phyloP scores from a whole-genome alignment of 1,140 invertebrate species.

The Camponotus floridanus region DNA sequence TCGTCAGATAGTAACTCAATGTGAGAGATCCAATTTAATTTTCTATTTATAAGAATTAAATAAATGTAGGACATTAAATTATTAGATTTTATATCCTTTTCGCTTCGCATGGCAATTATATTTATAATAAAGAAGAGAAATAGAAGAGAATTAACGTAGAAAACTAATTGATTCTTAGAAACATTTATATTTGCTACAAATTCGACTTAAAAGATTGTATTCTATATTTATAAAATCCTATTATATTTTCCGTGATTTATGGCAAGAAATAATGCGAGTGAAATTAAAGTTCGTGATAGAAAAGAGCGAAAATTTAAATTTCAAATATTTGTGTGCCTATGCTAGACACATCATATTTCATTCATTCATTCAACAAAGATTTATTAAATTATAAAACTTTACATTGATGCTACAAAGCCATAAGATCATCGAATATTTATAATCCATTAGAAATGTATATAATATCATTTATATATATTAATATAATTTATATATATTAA shows the following conservation, averaged over 20 bases:
- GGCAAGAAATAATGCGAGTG: not conserved
- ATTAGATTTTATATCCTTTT: not conserved
- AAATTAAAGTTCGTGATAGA: not conserved
- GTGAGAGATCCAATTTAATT: slow-evolving; percentile 11
- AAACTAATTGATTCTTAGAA: not conserved
- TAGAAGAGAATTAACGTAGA: not conserved
- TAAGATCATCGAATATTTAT: not conserved
- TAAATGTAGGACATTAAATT: not conserved
- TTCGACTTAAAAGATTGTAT: not conserved
- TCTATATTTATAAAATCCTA: not conserved
- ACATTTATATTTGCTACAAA: not conserved
- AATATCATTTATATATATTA: no score
- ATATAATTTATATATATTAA: no score
- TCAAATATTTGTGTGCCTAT: slow-evolving; percentile 1
- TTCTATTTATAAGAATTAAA: slow-evolving; percentile 5
- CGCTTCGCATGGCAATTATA: not conserved
- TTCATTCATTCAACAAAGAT: not conserved
- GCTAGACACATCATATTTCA: slow-evolving; percentile 21
- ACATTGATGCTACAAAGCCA: not conserved
- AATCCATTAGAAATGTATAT: not conserved
- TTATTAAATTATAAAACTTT: slow-evolving; percentile 9
- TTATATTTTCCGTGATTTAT: slow-evolving; percentile 13
- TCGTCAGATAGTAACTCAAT: not conserved
- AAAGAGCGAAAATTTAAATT: slow-evolving; percentile 17
- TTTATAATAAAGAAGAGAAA: not conserved